These are phyloP conservation scores for Ormyrus nitidulus DNA, from an alignment of 2,888 invertebrate species.

Conservation along the genomic window DNA sequence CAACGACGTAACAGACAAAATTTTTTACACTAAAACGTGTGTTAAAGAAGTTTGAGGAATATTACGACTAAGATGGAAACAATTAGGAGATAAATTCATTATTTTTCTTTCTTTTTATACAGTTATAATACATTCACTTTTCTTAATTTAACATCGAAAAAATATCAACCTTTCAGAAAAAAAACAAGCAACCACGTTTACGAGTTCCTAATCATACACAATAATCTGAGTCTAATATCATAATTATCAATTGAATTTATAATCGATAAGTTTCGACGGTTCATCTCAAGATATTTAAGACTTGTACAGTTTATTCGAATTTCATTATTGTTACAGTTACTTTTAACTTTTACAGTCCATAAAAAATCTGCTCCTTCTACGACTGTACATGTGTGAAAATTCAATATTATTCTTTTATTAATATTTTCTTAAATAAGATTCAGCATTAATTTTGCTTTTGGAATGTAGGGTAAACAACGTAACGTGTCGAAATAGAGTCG, in stretches of 20 bases:
- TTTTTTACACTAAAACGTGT: slow-evolving; percentile 56
- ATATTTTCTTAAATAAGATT: slow-evolving; percentile 55
- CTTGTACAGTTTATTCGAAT: slow-evolving; percentile 33
- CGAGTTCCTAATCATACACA: slow-evolving; percentile 49
- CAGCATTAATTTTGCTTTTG: slow-evolving; percentile 64
- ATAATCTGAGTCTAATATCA: slow-evolving; percentile 38
- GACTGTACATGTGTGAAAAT: slow-evolving; percentile 54
- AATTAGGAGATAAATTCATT: slow-evolving; percentile 46
- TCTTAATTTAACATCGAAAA: slow-evolving; percentile 58
- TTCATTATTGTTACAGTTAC: slow-evolving; percentile 47
- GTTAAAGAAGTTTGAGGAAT: slow-evolving; percentile 49
- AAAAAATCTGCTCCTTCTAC: slow-evolving; percentile 52
- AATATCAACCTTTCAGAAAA: slow-evolving; percentile 56
- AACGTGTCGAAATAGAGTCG: slow-evolving; percentile 59
- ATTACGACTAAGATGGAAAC: slow-evolving; percentile 52
- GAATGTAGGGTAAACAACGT: slow-evolving; percentile 71
- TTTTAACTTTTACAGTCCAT: slow-evolving; percentile 52
- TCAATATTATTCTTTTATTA: slow-evolving; percentile 26
- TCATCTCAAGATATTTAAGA: slow-evolving; percentile 31
- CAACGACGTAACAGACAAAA: slow-evolving; percentile 50
- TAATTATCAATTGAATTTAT: slow-evolving; percentile 43
- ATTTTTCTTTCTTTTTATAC: slow-evolving; percentile 61
- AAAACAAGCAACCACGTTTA: slow-evolving; percentile 58
- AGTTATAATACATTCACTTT: slow-evolving; percentile 67
- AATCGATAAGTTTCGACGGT: slow-evolving; percentile 42